These are phyloP conservation scores for Setipinna tenuifilis DNA, from an alignment of 2,797 vertebrate species.

Conservation along the genomic window DNA sequence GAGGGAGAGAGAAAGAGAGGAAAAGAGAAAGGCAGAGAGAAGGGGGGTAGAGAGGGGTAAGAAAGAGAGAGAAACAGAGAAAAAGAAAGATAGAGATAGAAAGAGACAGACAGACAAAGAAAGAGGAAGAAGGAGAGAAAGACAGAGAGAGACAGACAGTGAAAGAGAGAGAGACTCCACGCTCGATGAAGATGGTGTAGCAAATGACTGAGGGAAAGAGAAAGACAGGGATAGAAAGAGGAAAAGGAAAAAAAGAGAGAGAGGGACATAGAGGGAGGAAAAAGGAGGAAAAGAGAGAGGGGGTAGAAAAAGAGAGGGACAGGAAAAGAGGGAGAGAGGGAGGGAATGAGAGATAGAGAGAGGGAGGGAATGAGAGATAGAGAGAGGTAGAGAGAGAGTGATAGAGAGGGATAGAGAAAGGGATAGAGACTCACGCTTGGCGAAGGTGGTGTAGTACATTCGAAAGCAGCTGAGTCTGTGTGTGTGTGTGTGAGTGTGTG, in stretches of 20 bases:
- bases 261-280: not conserved
- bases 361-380: not conserved
- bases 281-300: not conserved
- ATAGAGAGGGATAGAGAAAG: no score
- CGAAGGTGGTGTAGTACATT: conserved; percentile 86
- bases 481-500: not conserved
- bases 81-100: no score
- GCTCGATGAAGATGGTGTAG: no score
- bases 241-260: not conserved
- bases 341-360: not conserved
- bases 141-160: no score
- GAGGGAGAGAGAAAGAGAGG: not conserved
- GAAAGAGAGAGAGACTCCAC: no score
- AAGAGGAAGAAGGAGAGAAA: no score
- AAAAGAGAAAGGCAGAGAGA: not conserved
- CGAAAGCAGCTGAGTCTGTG: not conserved
- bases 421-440: conserved; percentile 84
- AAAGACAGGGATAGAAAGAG: not conserved
- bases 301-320: not conserved
- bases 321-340: not conserved
- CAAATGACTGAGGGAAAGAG: no score
- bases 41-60: no score
- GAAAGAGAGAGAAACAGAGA: no score
- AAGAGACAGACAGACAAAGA: no score
- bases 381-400: not conserved